These are phyloP conservation scores for Cydia splendana DNA, from an alignment of 1,140 invertebrate genomes.

Conservation along the genomic window DNA sequence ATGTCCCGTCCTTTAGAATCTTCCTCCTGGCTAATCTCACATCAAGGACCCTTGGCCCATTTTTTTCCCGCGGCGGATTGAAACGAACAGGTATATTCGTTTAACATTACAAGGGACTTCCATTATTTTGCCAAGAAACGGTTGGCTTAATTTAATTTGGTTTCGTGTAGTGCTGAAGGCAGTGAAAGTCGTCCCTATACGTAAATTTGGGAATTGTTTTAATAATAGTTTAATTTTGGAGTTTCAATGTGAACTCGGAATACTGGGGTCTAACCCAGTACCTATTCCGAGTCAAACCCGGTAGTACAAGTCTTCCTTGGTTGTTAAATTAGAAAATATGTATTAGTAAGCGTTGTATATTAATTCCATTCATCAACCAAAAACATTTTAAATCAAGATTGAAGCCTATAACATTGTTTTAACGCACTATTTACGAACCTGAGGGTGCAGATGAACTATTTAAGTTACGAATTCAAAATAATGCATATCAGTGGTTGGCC, in stretches of 20 bases:
- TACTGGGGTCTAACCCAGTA: no score
- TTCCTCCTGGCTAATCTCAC: background rate
- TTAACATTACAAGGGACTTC: constrained; percentile 19
- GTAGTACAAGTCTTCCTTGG: background rate
- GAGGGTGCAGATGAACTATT: no score
- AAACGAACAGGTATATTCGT: constrained; percentile 9
- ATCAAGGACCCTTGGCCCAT: constrained; percentile 7
- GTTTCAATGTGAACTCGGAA: background rate
- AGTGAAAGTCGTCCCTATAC: background rate
- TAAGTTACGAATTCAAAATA: no score
- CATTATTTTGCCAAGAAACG: constrained; percentile 13
- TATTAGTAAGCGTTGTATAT: background rate
- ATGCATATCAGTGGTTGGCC: no score
- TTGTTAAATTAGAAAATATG: background rate
- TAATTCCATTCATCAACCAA: background rate
- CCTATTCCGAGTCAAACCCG: no score
- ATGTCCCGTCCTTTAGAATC: background rate
- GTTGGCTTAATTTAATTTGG: constrained; percentile 5
- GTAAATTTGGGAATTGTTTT: background rate
- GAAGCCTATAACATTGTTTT: background rate
- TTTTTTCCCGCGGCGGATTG: background rate
- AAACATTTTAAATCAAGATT: background rate
- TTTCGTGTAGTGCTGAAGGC: background rate
- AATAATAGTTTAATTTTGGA: background rate
- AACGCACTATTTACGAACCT: no score